Evolutionary conservation across 2,797 vertebrate genomes (phyloP).

Genomic region (Trichosurus vulpecula): DNA sequence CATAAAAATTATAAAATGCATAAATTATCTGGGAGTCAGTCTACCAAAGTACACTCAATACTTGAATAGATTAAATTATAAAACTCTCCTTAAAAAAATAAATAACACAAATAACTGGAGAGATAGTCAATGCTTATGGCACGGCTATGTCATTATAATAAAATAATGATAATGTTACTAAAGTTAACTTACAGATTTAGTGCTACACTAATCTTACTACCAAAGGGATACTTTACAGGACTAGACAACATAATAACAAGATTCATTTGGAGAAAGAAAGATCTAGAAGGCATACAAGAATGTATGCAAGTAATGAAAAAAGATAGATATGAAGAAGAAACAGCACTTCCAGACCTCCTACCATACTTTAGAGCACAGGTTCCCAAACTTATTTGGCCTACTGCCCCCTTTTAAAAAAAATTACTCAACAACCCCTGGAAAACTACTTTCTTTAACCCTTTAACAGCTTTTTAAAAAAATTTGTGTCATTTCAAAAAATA

Average conservation of each 20-base stretch:
- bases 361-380: neutral
- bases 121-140: neutral
- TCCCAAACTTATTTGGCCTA: too few species aligned
- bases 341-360: neutral
- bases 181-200: neutral
- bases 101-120: neutral
- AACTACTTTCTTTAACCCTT: too few species aligned
- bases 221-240: neutral
- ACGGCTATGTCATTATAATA: neutral
- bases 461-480: too few species aligned
- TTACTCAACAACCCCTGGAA: too few species aligned
- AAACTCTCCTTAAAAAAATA: neutral
- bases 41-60: neutral
- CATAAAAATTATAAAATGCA: neutral
- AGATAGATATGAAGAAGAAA: neutral
- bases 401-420: too few species aligned
- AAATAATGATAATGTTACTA: neutral
- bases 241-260: neutral
- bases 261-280: neutral
- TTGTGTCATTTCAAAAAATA: too few species aligned
- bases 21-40: neutral
- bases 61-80: neutral
- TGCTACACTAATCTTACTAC: neutral
- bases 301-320: neutral
- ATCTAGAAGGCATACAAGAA: neutral